Conservation (phyloP, 2,113 vertebrate species). For the Hirundichthys speculiger region DNA sequence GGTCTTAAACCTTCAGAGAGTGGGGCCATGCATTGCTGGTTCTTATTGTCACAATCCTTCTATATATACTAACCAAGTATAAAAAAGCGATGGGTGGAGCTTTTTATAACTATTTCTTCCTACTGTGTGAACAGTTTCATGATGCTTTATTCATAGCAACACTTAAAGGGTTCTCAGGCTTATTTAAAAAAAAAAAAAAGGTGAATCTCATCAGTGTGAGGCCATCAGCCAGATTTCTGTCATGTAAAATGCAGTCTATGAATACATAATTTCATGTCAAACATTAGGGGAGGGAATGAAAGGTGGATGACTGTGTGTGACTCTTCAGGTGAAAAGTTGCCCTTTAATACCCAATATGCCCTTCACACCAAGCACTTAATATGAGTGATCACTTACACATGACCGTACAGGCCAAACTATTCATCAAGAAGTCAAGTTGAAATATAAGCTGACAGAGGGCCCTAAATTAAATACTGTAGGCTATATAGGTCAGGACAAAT, state of each 20-base stretch:
- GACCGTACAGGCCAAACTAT: slow-evolving; percentile 36
- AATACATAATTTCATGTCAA: slow-evolving; percentile 40
- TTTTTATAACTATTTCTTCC: background rate
- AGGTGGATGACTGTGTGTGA: slow-evolving; percentile 19
- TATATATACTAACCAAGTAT: too few relatives aligned
- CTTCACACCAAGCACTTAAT: slow-evolving; percentile 29
- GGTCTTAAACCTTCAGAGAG: too few relatives aligned
- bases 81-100: too few relatives aligned
- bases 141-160: slow-evolving; percentile 22
- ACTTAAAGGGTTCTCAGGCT: slow-evolving; percentile 47
- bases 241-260: slow-evolving; percentile 14
- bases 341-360: slow-evolving; percentile 34
- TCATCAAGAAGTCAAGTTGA: slow-evolving; percentile 22
- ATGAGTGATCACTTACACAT: slow-evolving; percentile 41
- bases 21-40: too few relatives aligned
- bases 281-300: slow-evolving; percentile 29
- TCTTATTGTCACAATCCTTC: too few relatives aligned
- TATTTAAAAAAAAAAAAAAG: slow-evolving; percentile 58
- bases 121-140: background rate
- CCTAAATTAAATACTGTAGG: slow-evolving; percentile 1
- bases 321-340: slow-evolving; percentile 10
- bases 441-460: slow-evolving; percentile 35
- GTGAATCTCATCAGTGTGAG: slow-evolving; percentile 43
- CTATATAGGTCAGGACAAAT: background rate
- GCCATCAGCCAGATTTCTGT: slow-evolving; percentile 24